Percentiles rank a stretch among this genome's conserved stretches.
Conservation (phyloP, 1,140 invertebrate species). For the Bilobella aurantiaca region DNA sequence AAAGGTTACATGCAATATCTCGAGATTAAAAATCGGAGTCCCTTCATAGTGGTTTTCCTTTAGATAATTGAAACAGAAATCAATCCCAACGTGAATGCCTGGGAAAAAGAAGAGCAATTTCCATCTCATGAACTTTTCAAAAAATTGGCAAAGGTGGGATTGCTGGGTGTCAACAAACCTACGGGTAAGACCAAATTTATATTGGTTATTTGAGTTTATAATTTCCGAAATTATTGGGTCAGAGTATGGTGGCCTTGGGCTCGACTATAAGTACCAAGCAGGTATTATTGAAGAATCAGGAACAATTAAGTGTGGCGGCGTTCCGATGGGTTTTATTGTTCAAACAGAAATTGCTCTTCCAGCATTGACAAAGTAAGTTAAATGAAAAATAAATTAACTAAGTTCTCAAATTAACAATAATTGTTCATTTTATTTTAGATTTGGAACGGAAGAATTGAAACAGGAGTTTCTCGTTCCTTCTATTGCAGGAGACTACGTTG, state of each 20-base stretch:
- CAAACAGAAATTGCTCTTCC: conserved; percentile 35
- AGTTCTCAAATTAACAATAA: background rate
- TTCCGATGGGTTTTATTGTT: conserved; percentile 50
- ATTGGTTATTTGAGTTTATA: conserved; percentile 28
- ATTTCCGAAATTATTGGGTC: too few species aligned
- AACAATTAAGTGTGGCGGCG: conserved; percentile 43
- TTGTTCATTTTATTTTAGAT: conserved; percentile 37
- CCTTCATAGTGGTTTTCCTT: background rate
- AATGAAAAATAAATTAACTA: background rate
- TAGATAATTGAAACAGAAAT: conserved; percentile 49
- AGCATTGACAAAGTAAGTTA: conserved; percentile 32
- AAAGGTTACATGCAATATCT: background rate
- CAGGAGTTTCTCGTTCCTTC: conserved; percentile 48
- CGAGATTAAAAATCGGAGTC: background rate
- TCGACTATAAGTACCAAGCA: conserved; percentile 49
- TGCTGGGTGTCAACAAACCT: conserved; percentile 48
- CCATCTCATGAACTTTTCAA: conserved; percentile 50
- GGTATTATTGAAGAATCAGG: conserved; percentile 50
- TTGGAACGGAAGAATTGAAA: conserved; percentile 50
- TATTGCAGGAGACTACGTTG: conserved; percentile 48
- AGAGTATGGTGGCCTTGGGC: conserved; percentile 51
- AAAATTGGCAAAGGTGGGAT: conserved; percentile 47
- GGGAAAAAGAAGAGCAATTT: conserved; percentile 46
- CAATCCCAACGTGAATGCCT: conserved; percentile 51
- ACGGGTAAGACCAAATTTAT: conserved; percentile 35